Conservation (phyloP, 2,888 invertebrate species). For the Drosophila rellima region DNA sequence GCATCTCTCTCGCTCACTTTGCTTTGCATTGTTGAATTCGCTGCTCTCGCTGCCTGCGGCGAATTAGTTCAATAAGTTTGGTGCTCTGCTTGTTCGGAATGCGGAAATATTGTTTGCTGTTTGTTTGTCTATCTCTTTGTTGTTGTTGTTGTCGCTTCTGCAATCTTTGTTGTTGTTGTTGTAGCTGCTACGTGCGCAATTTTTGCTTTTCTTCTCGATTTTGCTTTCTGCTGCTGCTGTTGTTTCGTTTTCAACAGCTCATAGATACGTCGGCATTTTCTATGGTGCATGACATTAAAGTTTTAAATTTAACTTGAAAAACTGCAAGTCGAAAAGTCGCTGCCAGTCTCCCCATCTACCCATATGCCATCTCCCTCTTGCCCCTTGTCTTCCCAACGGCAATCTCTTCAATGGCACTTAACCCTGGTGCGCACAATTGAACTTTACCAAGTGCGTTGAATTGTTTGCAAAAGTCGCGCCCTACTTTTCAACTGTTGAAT, state of each 20-base stretch:
- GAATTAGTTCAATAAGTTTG: constrained; percentile 67
- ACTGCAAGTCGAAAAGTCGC: constrained; percentile 32
- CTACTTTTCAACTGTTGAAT: constrained; percentile 55
- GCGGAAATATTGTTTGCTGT: constrained; percentile 73
- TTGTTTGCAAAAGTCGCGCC: constrained; percentile 57
- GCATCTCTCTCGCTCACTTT: not conserved
- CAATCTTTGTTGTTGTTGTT: constrained; percentile 29
- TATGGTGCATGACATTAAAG: constrained; percentile 78
- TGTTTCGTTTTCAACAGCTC: constrained; percentile 52
- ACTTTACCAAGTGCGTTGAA: constrained; percentile 70
- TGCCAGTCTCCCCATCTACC: not conserved
- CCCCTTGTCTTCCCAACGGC: not conserved
- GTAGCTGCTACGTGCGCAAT: constrained; percentile 58
- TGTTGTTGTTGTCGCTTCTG: constrained; percentile 29
- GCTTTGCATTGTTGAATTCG: constrained; percentile 17
- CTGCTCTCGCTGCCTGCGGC: constrained; percentile 38
- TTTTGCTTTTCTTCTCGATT: constrained; percentile 49
- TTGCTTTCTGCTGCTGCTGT: constrained; percentile 31
- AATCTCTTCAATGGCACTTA: constrained; percentile 51
- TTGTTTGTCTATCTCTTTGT: constrained; percentile 44
- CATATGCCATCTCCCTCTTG: not conserved
- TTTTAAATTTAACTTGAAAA: constrained; percentile 74
- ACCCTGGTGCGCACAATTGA: constrained; percentile 67
- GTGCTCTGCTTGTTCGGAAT: constrained; percentile 57
- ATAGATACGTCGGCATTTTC: constrained; percentile 65